Conservation (phyloP, 2,888 invertebrate genomes). For the Protophormia terraenovae region DNA sequence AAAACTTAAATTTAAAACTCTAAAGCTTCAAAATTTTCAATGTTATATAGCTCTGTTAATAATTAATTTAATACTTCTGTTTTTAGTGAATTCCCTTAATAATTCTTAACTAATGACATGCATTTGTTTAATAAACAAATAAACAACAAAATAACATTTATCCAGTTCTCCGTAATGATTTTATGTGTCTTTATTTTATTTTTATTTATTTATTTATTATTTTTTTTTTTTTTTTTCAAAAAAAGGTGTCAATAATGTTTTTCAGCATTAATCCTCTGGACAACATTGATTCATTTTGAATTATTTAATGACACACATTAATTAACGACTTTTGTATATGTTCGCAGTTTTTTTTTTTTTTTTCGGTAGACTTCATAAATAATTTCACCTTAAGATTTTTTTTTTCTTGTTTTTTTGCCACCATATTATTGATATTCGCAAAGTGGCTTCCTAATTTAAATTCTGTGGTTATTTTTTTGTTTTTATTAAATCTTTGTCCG, state of each 20-base stretch:
- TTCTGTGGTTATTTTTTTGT: conserved; percentile 20
- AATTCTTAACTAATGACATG: conserved; percentile 42
- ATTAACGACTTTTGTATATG: conserved; percentile 55
- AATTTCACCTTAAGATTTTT: conserved; percentile 29
- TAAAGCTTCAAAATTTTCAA: too few relatives aligned
- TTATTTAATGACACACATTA: conserved; percentile 67
- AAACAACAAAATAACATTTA: conserved; percentile 29
- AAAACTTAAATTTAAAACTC: too few relatives aligned
- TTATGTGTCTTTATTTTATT: background rate
- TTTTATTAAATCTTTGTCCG: background rate
- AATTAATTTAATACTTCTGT: background rate
- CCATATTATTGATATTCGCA: background rate
- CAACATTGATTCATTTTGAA: conserved; percentile 67
- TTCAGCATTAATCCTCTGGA: conserved; percentile 59
- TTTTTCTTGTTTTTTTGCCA: background rate
- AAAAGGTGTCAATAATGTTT: conserved; percentile 65
- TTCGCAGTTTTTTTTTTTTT: conserved; percentile 19
- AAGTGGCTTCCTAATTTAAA: conserved; percentile 52
- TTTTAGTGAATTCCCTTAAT: background rate
- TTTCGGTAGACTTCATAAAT: conserved; percentile 60
- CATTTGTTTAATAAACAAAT: conserved; percentile 41
- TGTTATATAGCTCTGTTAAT: too few relatives aligned
- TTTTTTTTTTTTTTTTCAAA: background rate
- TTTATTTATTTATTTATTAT: too few relatives aligned
- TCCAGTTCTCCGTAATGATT: background rate